Base-by-base conservation (phyloP, 2,888 invertebrate species). In the Lordiphosa fenestrarum region DNA sequence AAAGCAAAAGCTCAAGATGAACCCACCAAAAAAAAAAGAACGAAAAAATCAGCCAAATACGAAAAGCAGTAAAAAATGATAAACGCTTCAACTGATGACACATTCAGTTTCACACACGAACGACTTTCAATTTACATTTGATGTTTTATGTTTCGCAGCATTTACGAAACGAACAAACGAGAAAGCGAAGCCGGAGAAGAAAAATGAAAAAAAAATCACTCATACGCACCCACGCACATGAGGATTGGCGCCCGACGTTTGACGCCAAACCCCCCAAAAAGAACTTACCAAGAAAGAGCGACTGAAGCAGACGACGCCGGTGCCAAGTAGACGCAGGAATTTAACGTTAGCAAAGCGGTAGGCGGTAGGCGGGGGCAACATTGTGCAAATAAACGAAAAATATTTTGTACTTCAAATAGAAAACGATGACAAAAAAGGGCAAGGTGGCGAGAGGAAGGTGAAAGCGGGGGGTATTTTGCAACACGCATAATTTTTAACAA, bases 31-130 rank as follows among this genome's bases (percentile, higher is more conserved):
- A 38, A 35, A 15, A n/a, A 41, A 44, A 30, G n/a, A n/a, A n/a
- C n/a, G n/a, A 38, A 12, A 25, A 46, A 44, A 12, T 19, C n/a
- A n/a, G 15, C 49, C 51, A 66, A 66, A 54, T 51, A 62, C 60
- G 62, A 56, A 69, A 69, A 69, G 76, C 84, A 77, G 84, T 84
- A 78, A 78, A 85, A 80, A 85, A 80, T 80, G 85, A 80, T 80
- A 85, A 80, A 80, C 80, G 80, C 80, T 85, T 85, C 80, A 85
- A 80, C 80, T 80, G 80, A 80, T 80, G 80, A 85, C 80, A 80
- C 80, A 85, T 80, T 80, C 85, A 80, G 78, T 85, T 85, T 85
- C 84, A 86, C 86, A 86, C 85, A 86, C 86, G 84, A 84, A 80
- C 74, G 86, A 85, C 71, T 85, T 85, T 85, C 86, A 86, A 85